Base-by-base conservation (phyloP, 2,797 vertebrate species). In the Cynodonichthys magdalenae region DNA sequence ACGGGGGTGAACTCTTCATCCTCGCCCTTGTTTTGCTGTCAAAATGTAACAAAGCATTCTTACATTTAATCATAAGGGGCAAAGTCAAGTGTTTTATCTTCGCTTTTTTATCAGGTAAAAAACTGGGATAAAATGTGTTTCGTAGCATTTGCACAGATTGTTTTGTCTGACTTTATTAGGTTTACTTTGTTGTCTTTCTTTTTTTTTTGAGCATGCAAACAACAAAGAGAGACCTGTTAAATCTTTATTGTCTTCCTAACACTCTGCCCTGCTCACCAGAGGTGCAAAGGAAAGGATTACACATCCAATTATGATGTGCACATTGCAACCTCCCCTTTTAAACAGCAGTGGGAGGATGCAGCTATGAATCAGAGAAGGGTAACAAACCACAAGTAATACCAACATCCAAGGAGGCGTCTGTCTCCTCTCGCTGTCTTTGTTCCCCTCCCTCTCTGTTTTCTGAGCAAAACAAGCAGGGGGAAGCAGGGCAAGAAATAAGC, bases 401-500 rank as follows among this genome's bases (percentile, higher is more conserved):
- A 73, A 74, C 79, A 82, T 71, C 59, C 29, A 53, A 78, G 14
- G 57, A 64, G 63, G 66, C 36, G 20, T 64, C 59, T 55, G 39
- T 77, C 57, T 69, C 60, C 46, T 55, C 59, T 52, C 7, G 5
- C 56, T 0, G 14, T 68, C 69, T 60, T 52, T 34, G 18, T 59
- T 71, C 49, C 55, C 20, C 59, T 15, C 53, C 63, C 62, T 66
- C 64, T 77, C 47, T 47, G 20, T 17, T 48, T 36, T 59, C 45
- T 59, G 48, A 77, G 69, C 63, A 74, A 90, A 87, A 87, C 76
- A 89, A 85, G 79, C 80, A 59, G 63, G 66, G 65, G 31, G 80
- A 85, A 90, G 81, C 77, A 73, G 80, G 78, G 82, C 79, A 84
- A 76, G 86, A 87, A 89, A 81, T 80, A 82, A 90, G 74, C 65